Conservation (phyloP, 2,888 invertebrate genomes). For the Spicauda simplicius region DNA sequence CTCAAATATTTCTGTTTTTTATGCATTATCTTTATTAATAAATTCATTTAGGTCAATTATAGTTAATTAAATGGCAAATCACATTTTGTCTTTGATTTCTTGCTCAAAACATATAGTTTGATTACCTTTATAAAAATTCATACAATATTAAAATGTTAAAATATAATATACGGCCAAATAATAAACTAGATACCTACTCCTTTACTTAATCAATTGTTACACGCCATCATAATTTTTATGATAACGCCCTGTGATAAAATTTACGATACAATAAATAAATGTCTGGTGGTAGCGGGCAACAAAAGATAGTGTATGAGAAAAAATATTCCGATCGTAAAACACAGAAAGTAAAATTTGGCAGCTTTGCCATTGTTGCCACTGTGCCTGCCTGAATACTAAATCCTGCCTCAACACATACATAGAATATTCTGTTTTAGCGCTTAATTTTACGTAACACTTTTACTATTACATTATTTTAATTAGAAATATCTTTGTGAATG, state of each 20-base stretch:
- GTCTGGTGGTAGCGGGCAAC: background rate
- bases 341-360: background rate
- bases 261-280: constrained; percentile 4
- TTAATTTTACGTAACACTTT: background rate
- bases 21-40: too few species aligned
- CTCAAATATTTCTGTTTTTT: too few species aligned
- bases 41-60: too few species aligned
- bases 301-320: constrained; percentile 3
- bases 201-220: background rate
- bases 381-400: background rate
- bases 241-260: background rate
- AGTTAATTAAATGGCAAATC: too few species aligned
- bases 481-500: too few species aligned
- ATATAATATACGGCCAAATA: background rate
- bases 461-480: too few species aligned
- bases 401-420: background rate
- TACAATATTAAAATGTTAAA: too few species aligned
- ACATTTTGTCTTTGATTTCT: too few species aligned
- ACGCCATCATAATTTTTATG: background rate
- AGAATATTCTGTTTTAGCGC: background rate
- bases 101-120: too few species aligned
- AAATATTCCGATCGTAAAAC: background rate
- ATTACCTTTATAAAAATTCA: too few species aligned
- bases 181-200: background rate
- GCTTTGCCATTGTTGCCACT: background rate